Percentiles rank a stretch among this genome's conserved stretches.
Evolutionary conservation across 2,113 vertebrate species (phyloP).

Genomic region (Sardina pilchardus): DNA sequence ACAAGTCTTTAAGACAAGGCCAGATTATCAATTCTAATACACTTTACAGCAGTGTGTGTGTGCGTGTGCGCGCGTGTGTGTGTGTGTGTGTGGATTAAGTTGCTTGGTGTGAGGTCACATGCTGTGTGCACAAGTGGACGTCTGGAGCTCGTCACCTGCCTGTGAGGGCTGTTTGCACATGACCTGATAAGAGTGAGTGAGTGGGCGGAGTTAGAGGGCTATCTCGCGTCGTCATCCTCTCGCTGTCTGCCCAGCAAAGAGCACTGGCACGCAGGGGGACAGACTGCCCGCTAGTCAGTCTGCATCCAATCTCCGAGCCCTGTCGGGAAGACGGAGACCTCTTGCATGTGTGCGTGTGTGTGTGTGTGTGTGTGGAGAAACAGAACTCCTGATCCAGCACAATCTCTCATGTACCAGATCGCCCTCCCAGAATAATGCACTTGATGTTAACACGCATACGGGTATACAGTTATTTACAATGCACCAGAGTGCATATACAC

Average conservation of each 20-base stretch:
- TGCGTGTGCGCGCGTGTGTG: background rate
- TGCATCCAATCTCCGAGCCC: background rate
- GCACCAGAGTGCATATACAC: no score
- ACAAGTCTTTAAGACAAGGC: constrained; percentile 21
- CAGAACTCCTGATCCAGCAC: no score
- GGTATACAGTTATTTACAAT: no score
- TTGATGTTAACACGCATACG: no score
- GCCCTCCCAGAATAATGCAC: no score
- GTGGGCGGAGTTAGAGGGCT: background rate
- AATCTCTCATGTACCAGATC: no score
- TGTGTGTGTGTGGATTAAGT: constrained; percentile 2
- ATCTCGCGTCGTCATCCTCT: background rate
- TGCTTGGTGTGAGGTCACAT: constrained; percentile 2
- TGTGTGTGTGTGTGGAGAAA: background rate
- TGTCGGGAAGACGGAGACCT: background rate
- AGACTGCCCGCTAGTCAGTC: no score
- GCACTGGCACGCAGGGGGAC: no score
- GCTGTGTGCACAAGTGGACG: background rate
- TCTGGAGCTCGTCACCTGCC: background rate
- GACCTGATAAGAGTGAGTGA: background rate
- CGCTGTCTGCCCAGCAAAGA: no score
- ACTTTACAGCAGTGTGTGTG: constrained; percentile 18
- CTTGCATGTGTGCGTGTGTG: background rate
- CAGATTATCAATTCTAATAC: constrained; percentile 35
- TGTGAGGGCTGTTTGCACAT: background rate